Evolutionary conservation across 2,888 invertebrate genomes (phyloP).

Genomic region (Drosophila kanekoi): DNA sequence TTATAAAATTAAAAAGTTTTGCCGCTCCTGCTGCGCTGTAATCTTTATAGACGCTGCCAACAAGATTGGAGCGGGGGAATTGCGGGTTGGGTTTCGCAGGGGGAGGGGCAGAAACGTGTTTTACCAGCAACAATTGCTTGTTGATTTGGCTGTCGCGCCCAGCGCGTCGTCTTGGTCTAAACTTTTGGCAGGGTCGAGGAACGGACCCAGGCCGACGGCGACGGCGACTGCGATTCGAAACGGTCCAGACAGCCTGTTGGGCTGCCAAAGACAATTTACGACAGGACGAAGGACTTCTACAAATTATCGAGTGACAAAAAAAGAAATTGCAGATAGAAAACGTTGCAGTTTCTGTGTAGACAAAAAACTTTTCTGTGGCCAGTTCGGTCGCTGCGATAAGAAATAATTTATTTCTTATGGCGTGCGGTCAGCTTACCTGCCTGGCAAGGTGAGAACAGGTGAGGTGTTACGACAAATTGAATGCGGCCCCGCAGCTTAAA

Average conservation of each 20-base stretch:
- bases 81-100: neutral
- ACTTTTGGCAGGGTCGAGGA: conserved; percentile 59
- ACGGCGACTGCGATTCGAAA: conserved; percentile 29
- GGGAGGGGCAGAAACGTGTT: conserved; percentile 57
- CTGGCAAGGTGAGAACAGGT: conserved; percentile 44
- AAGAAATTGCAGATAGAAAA: conserved; percentile 66
- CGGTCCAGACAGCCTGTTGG: conserved; percentile 49
- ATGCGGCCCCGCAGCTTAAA: conserved; percentile 23
- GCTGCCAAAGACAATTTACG: conserved; percentile 80
- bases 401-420: conserved; percentile 76
- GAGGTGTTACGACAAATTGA: conserved; percentile 28
- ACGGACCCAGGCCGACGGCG: conserved; percentile 27
- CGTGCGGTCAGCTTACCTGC: conserved; percentile 48
- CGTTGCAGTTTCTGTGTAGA: conserved; percentile 53
- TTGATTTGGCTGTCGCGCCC: conserved; percentile 66
- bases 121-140: conserved; percentile 77
- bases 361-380: conserved; percentile 69
- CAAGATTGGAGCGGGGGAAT: neutral
- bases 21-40: conserved; percentile 45
- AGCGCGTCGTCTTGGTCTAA: conserved; percentile 45
- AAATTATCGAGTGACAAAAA: conserved; percentile 75
- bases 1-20: conserved; percentile 75
- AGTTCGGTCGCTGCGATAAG: conserved; percentile 68
- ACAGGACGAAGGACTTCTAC: conserved; percentile 65
- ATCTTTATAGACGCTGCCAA: conserved; percentile 54